These are phyloP conservation scores for Encarsia formosa DNA, from an alignment of 2,888 invertebrate species.

Conservation along the genomic window DNA sequence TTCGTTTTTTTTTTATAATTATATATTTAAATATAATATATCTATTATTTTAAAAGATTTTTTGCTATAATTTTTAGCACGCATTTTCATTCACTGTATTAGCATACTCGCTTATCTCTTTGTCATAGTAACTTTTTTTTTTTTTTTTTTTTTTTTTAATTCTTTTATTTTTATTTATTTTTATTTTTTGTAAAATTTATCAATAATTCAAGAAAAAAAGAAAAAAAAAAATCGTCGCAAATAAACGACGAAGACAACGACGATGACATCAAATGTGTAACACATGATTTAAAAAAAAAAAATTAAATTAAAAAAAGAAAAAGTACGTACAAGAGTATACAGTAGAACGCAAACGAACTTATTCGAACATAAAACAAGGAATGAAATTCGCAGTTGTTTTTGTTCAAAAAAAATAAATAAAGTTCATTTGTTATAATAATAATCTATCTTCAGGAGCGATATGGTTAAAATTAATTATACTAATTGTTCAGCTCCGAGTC, in stretches of 20 bases:
- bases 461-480: no score
- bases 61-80: neutral
- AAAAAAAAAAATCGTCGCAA: neutral
- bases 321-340: no score
- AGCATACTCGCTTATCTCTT: neutral
- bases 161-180: conserved; percentile 6
- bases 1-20: neutral
- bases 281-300: no score
- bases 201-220: neutral
- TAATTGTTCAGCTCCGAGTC: no score
- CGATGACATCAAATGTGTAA: conserved; percentile 10
- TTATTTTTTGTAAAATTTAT: neutral
- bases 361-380: no score
- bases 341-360: no score
- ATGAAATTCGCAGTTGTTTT: no score
- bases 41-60: neutral
- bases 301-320: no score
- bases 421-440: no score
- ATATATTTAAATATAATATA: conserved; percentile 7
- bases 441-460: no score
- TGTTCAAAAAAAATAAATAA: no score
- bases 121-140: neutral
- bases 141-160: neutral
- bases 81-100: neutral
- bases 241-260: conserved; percentile 6